Base-by-base conservation (phyloP, 2,797 vertebrate species). In the Danio aesculapii region DNA sequence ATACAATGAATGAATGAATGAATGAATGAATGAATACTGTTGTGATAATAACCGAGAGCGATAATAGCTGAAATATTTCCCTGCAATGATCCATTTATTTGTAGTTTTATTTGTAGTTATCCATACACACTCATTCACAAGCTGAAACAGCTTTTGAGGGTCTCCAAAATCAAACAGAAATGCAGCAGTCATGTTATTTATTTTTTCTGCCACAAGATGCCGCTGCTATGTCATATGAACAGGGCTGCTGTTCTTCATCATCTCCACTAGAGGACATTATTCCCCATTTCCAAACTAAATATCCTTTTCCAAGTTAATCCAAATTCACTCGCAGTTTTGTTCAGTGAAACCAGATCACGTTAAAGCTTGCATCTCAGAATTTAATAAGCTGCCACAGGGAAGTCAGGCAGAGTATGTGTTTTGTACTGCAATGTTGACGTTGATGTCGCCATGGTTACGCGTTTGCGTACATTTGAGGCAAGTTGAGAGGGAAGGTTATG, bases 391-490 rank as follows among this genome's bases (percentile, higher is more conserved):
- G 5, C 50, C 8, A 16, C 30, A 30, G 12, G 66, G 13, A 68
- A 30, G 8, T 5, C 50, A 30, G 8, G 4, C 50, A 12, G 63
- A 62, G 8, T 16, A 8, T 19, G 8, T 11, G 0, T 57, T 17
- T 39, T 61, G 5, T n/a, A 49, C 13, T 19, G 43, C n/a, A n/a
- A n/a, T 16, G 17, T 14, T 57, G n/a, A 52, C 5, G 4, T 41
- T 49, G 13, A 3, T 19, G 43, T 49, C 39, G 16, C 72, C 69
- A 16, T 79, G 74, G 64, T 41, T 63, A 70, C 72, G 10, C 10
- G 8, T 19, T 0, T 19, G 8, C 10, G 4, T 41, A 6, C 6
- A 52, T 8, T 0, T 8, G 2, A 69, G 53, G 19, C 59, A 69
- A 6, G 53, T 47, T 0, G 3, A 5, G 2, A 66, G 49, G 19